phyloP scores from a whole-genome alignment of 2,113 vertebrate genomes.

The Leucosticte australis region DNA sequence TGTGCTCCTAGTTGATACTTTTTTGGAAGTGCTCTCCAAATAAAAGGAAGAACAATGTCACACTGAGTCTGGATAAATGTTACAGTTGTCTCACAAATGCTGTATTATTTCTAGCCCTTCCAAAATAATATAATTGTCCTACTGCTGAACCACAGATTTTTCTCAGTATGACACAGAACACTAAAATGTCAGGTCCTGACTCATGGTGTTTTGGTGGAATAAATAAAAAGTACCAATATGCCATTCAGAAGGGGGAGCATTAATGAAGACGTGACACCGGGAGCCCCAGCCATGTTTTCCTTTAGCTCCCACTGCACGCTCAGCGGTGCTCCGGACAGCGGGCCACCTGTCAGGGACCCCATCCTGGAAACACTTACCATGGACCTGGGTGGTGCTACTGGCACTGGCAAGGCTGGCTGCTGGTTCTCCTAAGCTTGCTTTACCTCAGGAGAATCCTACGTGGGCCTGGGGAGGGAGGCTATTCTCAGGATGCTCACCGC shows the following conservation, averaged over 20 bases:
- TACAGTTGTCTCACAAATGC: slow-evolving; percentile 59
- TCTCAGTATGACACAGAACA: slow-evolving; percentile 71
- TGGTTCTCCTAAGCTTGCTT: not conserved
- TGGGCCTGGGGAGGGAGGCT: not conserved
- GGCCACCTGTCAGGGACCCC: not conserved
- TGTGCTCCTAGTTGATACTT: slow-evolving; percentile 45
- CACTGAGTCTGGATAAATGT: slow-evolving; percentile 50
- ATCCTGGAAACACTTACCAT: slow-evolving; percentile 22
- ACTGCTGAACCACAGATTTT: slow-evolving; percentile 71
- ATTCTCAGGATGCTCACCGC: not conserved
- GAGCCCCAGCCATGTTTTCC: not conserved
- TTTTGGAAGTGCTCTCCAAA: slow-evolving; percentile 46
- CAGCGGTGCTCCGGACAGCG: fast-evolving
- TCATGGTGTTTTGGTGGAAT: slow-evolving; percentile 70
- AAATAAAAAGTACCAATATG: slow-evolving; percentile 68
- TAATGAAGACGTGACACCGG: slow-evolving; percentile 37
- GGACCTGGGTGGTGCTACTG: not conserved
- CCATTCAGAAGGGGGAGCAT: slow-evolving; percentile 36
- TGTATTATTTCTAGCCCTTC: slow-evolving; percentile 58
- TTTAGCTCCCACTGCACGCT: not conserved
- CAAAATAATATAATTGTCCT: slow-evolving; percentile 56
- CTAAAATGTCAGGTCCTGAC: slow-evolving; percentile 75
- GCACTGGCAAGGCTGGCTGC: not conserved
- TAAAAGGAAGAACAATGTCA: slow-evolving; percentile 60
- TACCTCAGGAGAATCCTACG: not conserved